Evolutionary conservation across 2,888 invertebrate species (phyloP).

Genomic region (Apodemia zela): DNA sequence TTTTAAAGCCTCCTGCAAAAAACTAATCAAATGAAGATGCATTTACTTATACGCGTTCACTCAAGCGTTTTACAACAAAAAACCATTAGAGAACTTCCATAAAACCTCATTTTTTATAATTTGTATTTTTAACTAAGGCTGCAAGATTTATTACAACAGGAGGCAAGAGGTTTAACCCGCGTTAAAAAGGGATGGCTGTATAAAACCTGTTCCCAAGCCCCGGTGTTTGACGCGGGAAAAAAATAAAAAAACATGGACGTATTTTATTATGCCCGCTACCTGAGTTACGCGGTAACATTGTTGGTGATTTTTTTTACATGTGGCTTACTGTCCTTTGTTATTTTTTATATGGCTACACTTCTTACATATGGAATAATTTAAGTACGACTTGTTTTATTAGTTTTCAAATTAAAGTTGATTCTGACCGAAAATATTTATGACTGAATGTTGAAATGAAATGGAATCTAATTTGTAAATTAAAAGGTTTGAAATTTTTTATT

Average conservation of each 20-base stretch:
- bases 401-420: conserved; percentile 1
- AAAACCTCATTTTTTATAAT: conserved; percentile 15
- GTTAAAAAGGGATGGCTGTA: conserved; percentile 33
- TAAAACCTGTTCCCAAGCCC: conserved; percentile 46
- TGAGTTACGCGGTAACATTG: conserved; percentile 50
- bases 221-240: conserved; percentile 39
- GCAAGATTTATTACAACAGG: conserved; percentile 22
- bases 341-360: conserved; percentile 22
- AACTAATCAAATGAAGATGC: conserved; percentile 12
- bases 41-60: conserved; percentile 10
- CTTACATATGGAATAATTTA: conserved; percentile 21
- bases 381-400: conserved; percentile 1
- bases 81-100: conserved; percentile 14
- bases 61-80: conserved; percentile 14
- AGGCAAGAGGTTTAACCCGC: conserved; percentile 32
- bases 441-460: not conserved
- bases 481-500: too few species aligned
- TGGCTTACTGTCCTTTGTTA: conserved; percentile 37
- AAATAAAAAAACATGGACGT: conserved; percentile 37
- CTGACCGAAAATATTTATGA: not conserved
- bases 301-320: conserved; percentile 34
- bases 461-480: too few species aligned
- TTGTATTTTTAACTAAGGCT: conserved; percentile 16
- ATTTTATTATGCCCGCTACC: conserved; percentile 50
- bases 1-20: not conserved